Base-by-base conservation (phyloP, 2,797 vertebrate genomes). In the Xiphorhynchus erythropygius region DNA sequence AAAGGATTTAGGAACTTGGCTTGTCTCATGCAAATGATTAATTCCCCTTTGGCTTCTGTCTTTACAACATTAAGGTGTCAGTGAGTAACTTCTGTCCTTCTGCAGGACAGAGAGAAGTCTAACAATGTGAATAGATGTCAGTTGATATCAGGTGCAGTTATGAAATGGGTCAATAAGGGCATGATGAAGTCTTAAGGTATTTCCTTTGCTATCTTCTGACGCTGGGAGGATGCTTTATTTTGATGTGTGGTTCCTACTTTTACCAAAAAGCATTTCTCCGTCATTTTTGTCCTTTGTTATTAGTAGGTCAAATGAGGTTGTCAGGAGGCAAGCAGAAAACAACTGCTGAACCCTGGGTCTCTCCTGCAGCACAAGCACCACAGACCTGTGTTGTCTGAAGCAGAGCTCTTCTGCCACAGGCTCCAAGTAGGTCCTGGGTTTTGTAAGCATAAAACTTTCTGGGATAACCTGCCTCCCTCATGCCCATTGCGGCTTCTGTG, bases 401-500 rank as follows among this genome's bases (percentile, higher is more conserved):
- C 13, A 49, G 17, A 1, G 13, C 33, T 68, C 41, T 47, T 42
- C 55, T 78, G n/a, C 41, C 17, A 4, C 35, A 33, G 46, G 8
- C 41, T 68, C 19, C 55, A 68, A 5, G 55, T 74, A 42, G 30
- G 8, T 46, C 53, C 55, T 21, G 15, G 9, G 2, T 75, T 77
- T 50, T 68, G 13, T 17, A 64, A 55, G 32, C 23, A 5, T 33
- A 59, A 80, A 64, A 0, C 37, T 87, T 85, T 8, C 55, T 65
- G 50, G 50, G 23, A 37, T 47, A 67, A 65, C 24, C 27, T 47
- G n/a, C 21, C 50, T 78, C n/a, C 28, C 2, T 67, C 30, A 24
- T 4, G 4, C 28, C 59, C 0, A 0, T 13, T 64, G 49, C 27
- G 35, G 14, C 49, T 88, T 86, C 73, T 65, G 0, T 27, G 63